Conservation (phyloP, 2,113 vertebrate species). For the Poeciliopsis retropinna region DNA sequence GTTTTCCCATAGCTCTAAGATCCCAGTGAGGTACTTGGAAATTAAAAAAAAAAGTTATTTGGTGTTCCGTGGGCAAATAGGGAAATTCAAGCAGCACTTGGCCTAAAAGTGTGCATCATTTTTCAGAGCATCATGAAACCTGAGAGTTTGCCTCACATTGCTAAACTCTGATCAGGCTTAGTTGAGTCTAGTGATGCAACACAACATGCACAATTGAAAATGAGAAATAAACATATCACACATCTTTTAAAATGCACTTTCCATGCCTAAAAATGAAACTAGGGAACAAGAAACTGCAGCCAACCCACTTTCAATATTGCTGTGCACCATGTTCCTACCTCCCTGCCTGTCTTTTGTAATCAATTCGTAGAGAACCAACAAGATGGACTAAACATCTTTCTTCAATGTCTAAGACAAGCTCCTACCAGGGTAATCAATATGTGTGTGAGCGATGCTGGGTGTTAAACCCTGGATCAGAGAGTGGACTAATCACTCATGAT, state of each 20-base stretch:
- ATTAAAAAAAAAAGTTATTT: neutral
- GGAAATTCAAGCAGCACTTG: neutral
- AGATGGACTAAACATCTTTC: constrained; percentile 35
- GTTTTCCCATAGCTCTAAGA: neutral
- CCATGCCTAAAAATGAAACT: neutral
- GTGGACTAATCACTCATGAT: constrained; percentile 64
- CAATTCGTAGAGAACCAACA: constrained; percentile 42
- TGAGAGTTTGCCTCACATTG: neutral
- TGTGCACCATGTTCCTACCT: constrained; percentile 19
- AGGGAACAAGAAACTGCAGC: constrained; percentile 14
- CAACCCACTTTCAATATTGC: constrained; percentile 17
- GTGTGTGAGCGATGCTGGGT: constrained; percentile 32
- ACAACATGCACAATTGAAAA: neutral
- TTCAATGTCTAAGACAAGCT: constrained; percentile 25
- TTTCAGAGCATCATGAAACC: too few relatives aligned
- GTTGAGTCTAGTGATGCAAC: neutral
- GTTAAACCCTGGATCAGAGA: constrained; percentile 56
- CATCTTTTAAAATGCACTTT: neutral
- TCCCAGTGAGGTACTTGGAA: too few relatives aligned
- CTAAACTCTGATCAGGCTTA: neutral
- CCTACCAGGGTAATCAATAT: constrained; percentile 49
- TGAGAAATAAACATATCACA: neutral
- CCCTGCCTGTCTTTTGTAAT: constrained; percentile 39
- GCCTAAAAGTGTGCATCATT: neutral
- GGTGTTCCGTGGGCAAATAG: neutral